These are phyloP conservation scores for Calameuta idolon DNA, from an alignment of 2,888 invertebrate genomes.

Conservation along the genomic window DNA sequence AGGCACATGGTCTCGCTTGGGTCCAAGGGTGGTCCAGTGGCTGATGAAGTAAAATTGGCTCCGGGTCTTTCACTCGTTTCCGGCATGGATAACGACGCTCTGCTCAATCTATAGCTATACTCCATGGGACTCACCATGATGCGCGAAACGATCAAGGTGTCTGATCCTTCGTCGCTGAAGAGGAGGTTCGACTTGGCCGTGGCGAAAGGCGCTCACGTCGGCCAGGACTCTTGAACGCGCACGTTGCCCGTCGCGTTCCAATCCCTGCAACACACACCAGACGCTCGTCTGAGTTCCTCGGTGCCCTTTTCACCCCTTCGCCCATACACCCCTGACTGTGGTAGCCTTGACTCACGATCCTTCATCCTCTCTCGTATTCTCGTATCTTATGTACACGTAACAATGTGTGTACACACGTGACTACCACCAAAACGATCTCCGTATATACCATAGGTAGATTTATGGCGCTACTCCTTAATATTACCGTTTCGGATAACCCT, in stretches of 20 bases:
- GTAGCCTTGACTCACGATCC: conserved; percentile 5
- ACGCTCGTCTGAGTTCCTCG: conserved; percentile 23
- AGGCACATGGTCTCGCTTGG: too few relatives aligned
- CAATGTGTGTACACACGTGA: too few relatives aligned
- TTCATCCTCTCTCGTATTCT: background rate
- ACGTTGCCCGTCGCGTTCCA: conserved; percentile 66
- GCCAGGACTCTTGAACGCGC: conserved; percentile 66
- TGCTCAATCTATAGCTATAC: background rate
- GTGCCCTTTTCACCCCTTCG: conserved; percentile 18
- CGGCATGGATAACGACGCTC: background rate
- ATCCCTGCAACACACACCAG: conserved; percentile 61
- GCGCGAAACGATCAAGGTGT: conserved; percentile 60
- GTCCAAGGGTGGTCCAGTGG: too few relatives aligned
- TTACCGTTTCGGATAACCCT: conserved; percentile 1
- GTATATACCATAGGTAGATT: background rate
- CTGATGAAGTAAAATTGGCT: too few relatives aligned
- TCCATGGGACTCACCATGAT: conserved; percentile 57
- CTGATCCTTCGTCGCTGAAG: conserved; percentile 59
- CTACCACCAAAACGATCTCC: too few relatives aligned
- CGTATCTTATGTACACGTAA: background rate
- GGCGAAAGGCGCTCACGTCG: conserved; percentile 63
- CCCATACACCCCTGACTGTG: conserved; percentile 9
- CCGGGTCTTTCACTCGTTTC: too few relatives aligned
- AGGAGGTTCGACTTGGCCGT: conserved; percentile 58
- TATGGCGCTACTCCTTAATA: conserved; percentile 2